phyloP scores from a whole-genome alignment of 2,888 invertebrate species.

The Acanthoscelides obtectus region DNA sequence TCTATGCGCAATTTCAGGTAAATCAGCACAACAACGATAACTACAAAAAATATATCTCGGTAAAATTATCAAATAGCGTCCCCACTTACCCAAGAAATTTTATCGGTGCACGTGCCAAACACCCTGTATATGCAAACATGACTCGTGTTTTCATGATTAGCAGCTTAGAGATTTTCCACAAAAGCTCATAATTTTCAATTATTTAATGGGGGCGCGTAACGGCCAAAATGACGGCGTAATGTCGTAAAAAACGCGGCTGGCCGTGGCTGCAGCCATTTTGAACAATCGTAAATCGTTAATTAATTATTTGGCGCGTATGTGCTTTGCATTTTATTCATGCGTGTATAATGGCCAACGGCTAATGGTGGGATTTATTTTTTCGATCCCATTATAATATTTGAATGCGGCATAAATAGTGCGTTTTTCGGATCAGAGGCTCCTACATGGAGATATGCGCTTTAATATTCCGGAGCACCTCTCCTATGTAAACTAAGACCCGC shows the following conservation, averaged over 20 bases:
- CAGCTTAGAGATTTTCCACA: slow-evolving; percentile 13
- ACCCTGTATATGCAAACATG: too few species aligned
- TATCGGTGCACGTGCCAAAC: too few species aligned
- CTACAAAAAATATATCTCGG: too few species aligned
- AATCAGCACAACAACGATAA: too few species aligned
- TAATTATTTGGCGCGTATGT: slow-evolving; percentile 9
- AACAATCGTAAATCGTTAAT: slow-evolving; percentile 9
- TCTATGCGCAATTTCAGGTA: too few species aligned
- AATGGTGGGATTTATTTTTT: neutral
- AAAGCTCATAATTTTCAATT: slow-evolving; percentile 18
- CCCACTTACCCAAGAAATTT: too few species aligned
- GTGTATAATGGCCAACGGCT: neutral
- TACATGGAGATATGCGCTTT: too few species aligned
- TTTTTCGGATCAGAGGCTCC: too few species aligned
- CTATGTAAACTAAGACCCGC: too few species aligned
- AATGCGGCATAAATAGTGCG: too few species aligned
- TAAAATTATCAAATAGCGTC: too few species aligned
- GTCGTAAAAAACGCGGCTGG: neutral
- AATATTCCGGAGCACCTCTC: too few species aligned
- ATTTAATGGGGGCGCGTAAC: slow-evolving; percentile 11
- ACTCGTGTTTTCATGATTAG: slow-evolving; percentile 4
- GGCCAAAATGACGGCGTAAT: slow-evolving; percentile 10
- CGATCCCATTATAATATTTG: neutral
- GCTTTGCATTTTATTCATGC: slow-evolving; percentile 7
- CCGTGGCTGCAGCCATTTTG: neutral